Conservation (phyloP, 2,888 invertebrate genomes). For the Cosmorhoe ocellata region DNA sequence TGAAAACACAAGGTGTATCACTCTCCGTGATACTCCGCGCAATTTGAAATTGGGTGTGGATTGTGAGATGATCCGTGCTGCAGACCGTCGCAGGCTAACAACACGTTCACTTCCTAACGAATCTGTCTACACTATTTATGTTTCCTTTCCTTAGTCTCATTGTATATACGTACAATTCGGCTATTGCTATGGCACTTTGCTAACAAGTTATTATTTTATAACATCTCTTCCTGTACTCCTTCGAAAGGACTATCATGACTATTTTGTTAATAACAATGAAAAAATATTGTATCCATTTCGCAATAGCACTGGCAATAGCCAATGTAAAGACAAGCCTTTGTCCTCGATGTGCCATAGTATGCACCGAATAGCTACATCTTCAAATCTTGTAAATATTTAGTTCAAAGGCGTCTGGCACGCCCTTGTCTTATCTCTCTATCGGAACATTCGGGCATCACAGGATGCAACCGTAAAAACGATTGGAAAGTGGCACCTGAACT, state of each 20-base stretch:
- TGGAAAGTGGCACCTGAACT: conserved; percentile 60
- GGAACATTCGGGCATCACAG: conserved; percentile 58
- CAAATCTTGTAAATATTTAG: conserved; percentile 56
- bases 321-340: no score
- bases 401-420: conserved; percentile 69
- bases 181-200: background rate
- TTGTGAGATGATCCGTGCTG: conserved; percentile 17
- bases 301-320: no score
- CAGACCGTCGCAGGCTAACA: conserved; percentile 53
- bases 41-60: background rate
- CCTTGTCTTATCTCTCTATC: conserved; percentile 69
- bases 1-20: no score
- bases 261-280: no score
- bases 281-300: no score
- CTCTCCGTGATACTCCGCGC: no score
- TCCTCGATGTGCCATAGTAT: conserved; percentile 7
- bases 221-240: no score
- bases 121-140: conserved; percentile 75
- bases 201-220: background rate
- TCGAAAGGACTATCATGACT: no score
- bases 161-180: conserved; percentile 61
- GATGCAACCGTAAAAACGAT: conserved; percentile 62
- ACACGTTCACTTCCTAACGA: conserved; percentile 72
- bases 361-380: background rate
- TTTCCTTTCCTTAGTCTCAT: conserved; percentile 75